phyloP scores from a whole-genome alignment of 1,140 invertebrate genomes.

The Drosophila auraria region DNA sequence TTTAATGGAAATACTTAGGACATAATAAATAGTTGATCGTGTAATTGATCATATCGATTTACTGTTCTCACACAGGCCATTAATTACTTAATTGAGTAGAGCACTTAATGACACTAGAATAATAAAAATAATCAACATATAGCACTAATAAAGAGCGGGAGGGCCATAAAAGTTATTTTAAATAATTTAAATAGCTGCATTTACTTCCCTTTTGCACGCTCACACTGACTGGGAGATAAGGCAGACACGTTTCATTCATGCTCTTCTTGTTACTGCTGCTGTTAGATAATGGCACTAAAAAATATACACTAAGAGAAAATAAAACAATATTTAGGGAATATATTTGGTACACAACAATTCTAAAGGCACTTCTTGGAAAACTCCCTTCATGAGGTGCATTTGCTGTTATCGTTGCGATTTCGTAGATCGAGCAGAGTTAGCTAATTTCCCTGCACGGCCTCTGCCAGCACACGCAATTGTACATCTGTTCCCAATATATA shows the following conservation, averaged over 20 bases:
- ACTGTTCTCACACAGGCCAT: background rate
- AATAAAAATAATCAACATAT: background rate
- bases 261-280: slow-evolving; percentile 36
- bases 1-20: slow-evolving; percentile 12
- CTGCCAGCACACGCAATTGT: too few species aligned
- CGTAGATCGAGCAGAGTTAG: too few species aligned
- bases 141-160: background rate
- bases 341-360: too few species aligned
- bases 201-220: slow-evolving; percentile 19
- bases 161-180: slow-evolving; percentile 26
- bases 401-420: too few species aligned
- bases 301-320: slow-evolving; percentile 10
- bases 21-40: background rate
- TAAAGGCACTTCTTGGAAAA: too few species aligned
- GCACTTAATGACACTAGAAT: background rate
- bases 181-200: slow-evolving; percentile 20
- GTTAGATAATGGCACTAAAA: slow-evolving; percentile 67
- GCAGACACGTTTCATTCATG: slow-evolving; percentile 33
- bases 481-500: too few species aligned
- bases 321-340: too few species aligned
- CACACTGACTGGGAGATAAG: slow-evolving; percentile 24
- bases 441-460: too few species aligned
- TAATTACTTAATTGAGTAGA: slow-evolving; percentile 11
- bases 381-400: too few species aligned
- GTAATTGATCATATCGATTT: slow-evolving; percentile 11